Evolutionary conservation across 2,113 vertebrate genomes (phyloP).

Genomic region (Sander vitreus): DNA sequence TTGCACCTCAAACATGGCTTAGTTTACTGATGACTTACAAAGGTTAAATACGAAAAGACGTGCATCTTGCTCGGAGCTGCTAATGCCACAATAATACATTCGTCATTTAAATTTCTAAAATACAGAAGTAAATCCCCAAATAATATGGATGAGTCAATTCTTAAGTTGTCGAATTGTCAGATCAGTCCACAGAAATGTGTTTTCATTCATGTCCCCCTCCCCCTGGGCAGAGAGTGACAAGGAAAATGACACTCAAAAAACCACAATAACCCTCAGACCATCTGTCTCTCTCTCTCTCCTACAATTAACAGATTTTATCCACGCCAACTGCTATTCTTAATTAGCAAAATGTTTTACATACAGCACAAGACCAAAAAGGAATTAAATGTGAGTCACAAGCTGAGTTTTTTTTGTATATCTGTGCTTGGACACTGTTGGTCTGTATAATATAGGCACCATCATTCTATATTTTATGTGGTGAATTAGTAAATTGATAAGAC

Average conservation of each 20-base stretch:
- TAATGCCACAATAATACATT: too few species aligned
- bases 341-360: background rate
- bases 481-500: background rate
- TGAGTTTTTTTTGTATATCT: background rate
- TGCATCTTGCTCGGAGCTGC: too few species aligned
- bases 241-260: background rate
- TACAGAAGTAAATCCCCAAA: background rate
- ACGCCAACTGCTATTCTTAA: background rate
- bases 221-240: too few species aligned
- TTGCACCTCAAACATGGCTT: background rate
- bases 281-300: background rate
- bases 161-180: background rate
- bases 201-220: background rate
- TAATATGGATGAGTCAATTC: background rate
- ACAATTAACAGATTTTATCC: background rate
- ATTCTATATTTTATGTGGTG: too few species aligned
- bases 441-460: background rate
- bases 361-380: too few species aligned
- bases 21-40: background rate
- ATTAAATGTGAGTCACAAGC: background rate
- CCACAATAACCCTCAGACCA: background rate
- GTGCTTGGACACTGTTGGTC: background rate
- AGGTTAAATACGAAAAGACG: too few species aligned
- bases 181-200: background rate
- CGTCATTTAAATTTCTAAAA: too few species aligned